phyloP scores from a whole-genome alignment of 2,113 vertebrate genomes.

The Scortum barcoo region DNA sequence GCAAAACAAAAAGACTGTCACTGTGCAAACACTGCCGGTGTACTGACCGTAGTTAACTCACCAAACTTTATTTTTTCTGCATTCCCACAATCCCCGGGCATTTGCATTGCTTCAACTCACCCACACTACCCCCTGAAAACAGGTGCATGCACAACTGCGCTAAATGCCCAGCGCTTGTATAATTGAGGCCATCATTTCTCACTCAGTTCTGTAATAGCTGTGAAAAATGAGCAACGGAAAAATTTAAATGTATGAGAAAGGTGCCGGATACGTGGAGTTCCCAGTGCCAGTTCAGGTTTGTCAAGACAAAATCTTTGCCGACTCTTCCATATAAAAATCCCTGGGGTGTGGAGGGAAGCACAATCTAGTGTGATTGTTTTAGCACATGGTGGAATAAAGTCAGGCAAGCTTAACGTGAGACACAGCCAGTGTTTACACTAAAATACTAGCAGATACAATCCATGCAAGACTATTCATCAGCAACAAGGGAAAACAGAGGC shows the following conservation, averaged over 20 bases:
- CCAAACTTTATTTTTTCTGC: constrained; percentile 38
- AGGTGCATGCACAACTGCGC: constrained; percentile 41
- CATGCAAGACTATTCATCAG: constrained; percentile 32
- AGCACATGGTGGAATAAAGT: constrained; percentile 26
- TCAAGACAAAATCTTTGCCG: constrained; percentile 27
- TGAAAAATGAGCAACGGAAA: constrained; percentile 19
- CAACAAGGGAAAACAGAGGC: constrained; percentile 30
- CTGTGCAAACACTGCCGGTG: not conserved
- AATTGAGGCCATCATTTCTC: constrained; percentile 31
- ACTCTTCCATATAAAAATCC: constrained; percentile 23
- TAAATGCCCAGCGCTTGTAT: constrained; percentile 33
- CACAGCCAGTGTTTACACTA: constrained; percentile 8
- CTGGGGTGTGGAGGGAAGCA: constrained; percentile 3
- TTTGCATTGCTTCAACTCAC: constrained; percentile 32
- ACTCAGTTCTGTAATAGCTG: not conserved
- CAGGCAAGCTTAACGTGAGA: constrained; percentile 17
- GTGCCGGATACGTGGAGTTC: not conserved
- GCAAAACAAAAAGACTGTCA: not conserved
- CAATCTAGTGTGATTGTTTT: constrained; percentile 20
- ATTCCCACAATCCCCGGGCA: constrained; percentile 8
- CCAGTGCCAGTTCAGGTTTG: constrained; percentile 8
- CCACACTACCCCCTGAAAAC: constrained; percentile 36
- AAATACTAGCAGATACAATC: constrained; percentile 25
- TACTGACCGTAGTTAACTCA: constrained; percentile 23
- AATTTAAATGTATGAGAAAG: constrained; percentile 32